Evolutionary conservation across 2,797 vertebrate genomes (phyloP).

Genomic region (Enteromius radiatus): DNA sequence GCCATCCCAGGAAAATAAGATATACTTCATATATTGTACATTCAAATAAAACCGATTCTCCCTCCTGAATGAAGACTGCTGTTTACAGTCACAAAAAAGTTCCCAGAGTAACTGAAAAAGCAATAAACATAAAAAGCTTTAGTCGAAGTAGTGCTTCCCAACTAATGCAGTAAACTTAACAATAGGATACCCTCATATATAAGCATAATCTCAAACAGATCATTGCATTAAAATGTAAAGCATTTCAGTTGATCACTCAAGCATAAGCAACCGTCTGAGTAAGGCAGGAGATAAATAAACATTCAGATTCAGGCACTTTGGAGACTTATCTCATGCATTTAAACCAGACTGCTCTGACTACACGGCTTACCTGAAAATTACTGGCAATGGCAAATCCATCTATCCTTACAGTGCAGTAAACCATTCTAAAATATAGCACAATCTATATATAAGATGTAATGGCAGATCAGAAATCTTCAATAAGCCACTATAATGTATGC

Average conservation of each 20-base stretch:
- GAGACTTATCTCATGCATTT: background rate
- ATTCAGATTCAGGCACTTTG: constrained; percentile 11
- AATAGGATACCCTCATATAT: constrained; percentile 13
- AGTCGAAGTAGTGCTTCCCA: background rate
- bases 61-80: constrained; percentile 1
- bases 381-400: background rate
- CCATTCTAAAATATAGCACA: background rate
- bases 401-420: background rate
- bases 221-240: constrained; percentile 8
- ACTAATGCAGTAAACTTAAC: background rate
- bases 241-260: constrained; percentile 6
- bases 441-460: background rate
- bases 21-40: constrained; percentile 20
- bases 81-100: constrained; percentile 1
- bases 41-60: constrained; percentile 49
- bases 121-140: constrained; percentile 16
- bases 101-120: constrained; percentile 16
- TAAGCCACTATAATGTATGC: background rate
- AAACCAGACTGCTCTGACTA: background rate
- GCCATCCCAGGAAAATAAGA: background rate
- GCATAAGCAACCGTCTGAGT: background rate
- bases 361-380: background rate
- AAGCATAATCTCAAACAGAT: background rate
- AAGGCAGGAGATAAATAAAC: background rate
- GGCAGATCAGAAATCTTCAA: background rate